Conservation (phyloP, 2,113 vertebrate species). For the Damaliscus lunatus region DNA sequence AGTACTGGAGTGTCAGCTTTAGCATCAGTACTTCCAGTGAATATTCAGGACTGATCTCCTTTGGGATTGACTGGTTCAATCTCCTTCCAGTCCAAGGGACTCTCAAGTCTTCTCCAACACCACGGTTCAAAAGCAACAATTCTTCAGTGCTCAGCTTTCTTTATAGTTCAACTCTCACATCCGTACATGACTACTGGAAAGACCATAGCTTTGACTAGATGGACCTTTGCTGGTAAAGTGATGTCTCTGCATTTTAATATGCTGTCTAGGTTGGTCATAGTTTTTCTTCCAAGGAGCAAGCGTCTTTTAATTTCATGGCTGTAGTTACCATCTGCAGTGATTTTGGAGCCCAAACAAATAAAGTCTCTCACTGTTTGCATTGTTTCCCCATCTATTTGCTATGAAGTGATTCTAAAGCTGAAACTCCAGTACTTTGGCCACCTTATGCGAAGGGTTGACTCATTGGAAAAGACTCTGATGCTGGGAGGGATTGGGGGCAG, state of each 20-base stretch:
- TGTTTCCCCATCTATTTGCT: neutral
- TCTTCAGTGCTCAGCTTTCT: neutral
- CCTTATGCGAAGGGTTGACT: too few relatives aligned
- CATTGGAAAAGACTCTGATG: too few relatives aligned
- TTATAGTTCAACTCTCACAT: neutral
- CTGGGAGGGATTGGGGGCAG: too few relatives aligned
- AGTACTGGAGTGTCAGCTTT: neutral
- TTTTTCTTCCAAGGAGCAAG: neutral
- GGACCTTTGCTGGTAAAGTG: neutral
- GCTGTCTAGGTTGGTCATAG: neutral
- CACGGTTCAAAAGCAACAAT: neutral
- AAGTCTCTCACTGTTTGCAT: neutral
- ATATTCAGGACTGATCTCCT: neutral
- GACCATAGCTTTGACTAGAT: neutral
- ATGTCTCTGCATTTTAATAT: neutral
- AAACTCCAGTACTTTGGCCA: too few relatives aligned
- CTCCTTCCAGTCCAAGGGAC: neutral
- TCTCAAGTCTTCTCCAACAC: neutral
- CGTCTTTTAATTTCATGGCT: neutral
- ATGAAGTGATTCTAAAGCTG: neutral
- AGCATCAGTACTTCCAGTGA: neutral
- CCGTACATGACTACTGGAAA: neutral
- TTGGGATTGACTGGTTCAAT: accelerated
- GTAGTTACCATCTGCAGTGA: neutral
- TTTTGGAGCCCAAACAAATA: neutral